phyloP scores from a whole-genome alignment of 2,888 invertebrate species.

The Heliconius erato region DNA sequence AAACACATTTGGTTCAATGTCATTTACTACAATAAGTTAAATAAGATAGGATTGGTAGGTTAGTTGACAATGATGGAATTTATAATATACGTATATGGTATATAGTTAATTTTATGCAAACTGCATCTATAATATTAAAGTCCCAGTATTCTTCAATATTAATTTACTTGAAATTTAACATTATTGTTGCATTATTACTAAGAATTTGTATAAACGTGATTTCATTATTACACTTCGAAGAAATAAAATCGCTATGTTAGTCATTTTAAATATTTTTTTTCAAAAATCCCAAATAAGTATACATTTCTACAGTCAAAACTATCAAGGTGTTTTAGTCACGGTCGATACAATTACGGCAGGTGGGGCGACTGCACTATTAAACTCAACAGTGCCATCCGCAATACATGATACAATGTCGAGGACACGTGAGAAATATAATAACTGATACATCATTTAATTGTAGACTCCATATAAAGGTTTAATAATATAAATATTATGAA shows the following conservation, averaged over 20 bases:
- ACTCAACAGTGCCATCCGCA: conserved; percentile 75
- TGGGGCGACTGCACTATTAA: conserved; percentile 75
- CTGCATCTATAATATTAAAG: neutral
- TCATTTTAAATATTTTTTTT: neutral
- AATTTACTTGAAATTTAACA: neutral
- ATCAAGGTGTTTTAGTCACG: conserved; percentile 77
- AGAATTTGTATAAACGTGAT: conserved; percentile 35
- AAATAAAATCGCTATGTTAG: conserved; percentile 21
- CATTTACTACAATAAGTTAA: conserved; percentile 38
- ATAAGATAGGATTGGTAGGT: conserved; percentile 12
- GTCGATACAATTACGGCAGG: conserved; percentile 72
- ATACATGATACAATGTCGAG: conserved; percentile 74
- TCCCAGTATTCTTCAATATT: neutral
- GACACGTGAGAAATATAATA: conserved; percentile 58
- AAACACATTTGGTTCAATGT: conserved; percentile 48
- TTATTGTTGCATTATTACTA: conserved; percentile 31
- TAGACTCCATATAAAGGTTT: neutral
- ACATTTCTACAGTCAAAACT: conserved; percentile 36
- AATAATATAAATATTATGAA: neutral
- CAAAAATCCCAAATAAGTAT: neutral
- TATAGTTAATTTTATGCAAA: neutral
- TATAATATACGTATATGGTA: neutral
- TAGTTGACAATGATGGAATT: neutral
- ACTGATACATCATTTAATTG: conserved; percentile 35
- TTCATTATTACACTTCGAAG: conserved; percentile 39